Conservation (phyloP, 2,888 invertebrate species). For the Hermodice carunculata region DNA sequence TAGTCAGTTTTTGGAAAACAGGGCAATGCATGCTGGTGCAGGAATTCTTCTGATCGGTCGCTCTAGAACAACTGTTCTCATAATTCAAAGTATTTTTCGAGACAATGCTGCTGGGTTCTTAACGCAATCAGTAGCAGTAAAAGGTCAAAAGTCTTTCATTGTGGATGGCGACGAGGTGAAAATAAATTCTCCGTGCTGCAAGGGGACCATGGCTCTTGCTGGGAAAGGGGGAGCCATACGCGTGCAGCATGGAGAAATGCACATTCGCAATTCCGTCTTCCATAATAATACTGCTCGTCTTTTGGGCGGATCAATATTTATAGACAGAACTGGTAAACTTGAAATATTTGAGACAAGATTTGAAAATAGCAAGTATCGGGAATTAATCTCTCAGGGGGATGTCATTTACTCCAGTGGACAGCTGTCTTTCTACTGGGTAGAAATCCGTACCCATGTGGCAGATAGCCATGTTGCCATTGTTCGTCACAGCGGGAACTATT, state of each 20-base stretch:
- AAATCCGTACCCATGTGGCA: too few relatives aligned
- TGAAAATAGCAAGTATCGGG: too few relatives aligned
- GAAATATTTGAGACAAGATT: slow-evolving; percentile 13
- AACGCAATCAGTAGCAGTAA: slow-evolving; percentile 6
- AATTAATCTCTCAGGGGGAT: too few relatives aligned
- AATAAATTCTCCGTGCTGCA: slow-evolving; percentile 33
- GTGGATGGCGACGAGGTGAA: slow-evolving; percentile 30
- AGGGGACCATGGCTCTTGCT: slow-evolving; percentile 35
- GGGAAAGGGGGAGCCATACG: slow-evolving; percentile 43
- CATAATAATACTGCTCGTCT: slow-evolving; percentile 35
- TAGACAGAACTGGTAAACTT: slow-evolving; percentile 30
- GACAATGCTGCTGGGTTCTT: slow-evolving; percentile 31
- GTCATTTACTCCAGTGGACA: too few relatives aligned
- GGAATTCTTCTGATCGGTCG: slow-evolving; percentile 26
- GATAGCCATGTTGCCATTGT: slow-evolving; percentile 39
- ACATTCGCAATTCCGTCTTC: slow-evolving; percentile 25
- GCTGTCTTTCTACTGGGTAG: too few relatives aligned
- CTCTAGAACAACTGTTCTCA: background rate
- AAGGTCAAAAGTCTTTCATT: slow-evolving; percentile 8
- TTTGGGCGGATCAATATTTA: slow-evolving; percentile 36
- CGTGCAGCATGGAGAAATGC: slow-evolving; percentile 18
- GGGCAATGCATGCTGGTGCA: slow-evolving; percentile 41
- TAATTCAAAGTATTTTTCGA: slow-evolving; percentile 20
- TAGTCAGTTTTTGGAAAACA: slow-evolving; percentile 15
- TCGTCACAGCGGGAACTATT: slow-evolving; percentile 42